Evolutionary conservation across 2,888 invertebrate species (phyloP), one percentile per base, ranked within the genome.

Genomic region (Drosophila mayaguana): DNA sequence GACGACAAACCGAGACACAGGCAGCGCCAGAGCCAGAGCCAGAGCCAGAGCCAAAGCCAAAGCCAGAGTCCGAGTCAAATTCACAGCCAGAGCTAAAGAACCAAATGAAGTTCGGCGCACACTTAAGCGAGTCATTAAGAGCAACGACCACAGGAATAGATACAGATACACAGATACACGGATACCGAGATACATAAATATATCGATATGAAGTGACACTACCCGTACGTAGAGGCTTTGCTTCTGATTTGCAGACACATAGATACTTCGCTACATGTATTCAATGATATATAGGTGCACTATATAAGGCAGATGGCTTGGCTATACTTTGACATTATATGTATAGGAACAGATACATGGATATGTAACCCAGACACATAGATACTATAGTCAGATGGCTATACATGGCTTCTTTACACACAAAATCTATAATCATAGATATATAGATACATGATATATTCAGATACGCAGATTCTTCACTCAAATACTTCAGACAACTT

Each of bases 141-240:
- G 78, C 81, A 87, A 87, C 69, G 81, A 76, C 71, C 79, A 71
- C 69, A 70, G 64, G 51, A 61, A 68, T 46, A 65, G 66, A 74
- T 62, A 57, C 48, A 54, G 40, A 48, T 50, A 75, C 57, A 42
- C 12, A 42, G 42, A 28, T n/a, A n/a, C n/a, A n/a, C n/a, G n/a
- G n/a, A 40, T 42, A 63, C 34, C 46, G 32, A 48, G 20, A 50
- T 51, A 62, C 48, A 63, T 34, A 11, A n/a, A 40, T 59, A 51
- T 22, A 18, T 50, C 48, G 48, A 57, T 53, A 32, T 20, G 2
- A 14, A 42, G 45, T 50, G 43, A 50, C 50, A 32, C 18, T 48
- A 46, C 46, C 42, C 20, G 34, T 64, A 53, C 32, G n/a, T 34
- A 54, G 22, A 53, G 69, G 55, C 55, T 34, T 51, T 57, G 46